These are phyloP conservation scores for Naso thynnoides DNA, from an alignment of 2,797 vertebrate species.

Conservation along the genomic window DNA sequence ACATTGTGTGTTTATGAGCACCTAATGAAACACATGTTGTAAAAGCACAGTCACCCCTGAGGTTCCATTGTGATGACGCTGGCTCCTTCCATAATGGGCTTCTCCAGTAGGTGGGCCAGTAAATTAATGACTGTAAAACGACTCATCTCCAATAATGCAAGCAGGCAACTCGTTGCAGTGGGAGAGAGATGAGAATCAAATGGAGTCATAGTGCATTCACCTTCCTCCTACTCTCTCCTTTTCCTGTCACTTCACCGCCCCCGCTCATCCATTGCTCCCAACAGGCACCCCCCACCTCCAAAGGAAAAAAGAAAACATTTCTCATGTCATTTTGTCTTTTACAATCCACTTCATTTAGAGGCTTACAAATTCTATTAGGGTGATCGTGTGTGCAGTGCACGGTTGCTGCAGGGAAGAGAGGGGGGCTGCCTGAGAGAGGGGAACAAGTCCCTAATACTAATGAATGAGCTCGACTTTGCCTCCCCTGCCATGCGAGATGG, in stretches of 20 bases:
- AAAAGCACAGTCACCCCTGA: constrained; percentile 60
- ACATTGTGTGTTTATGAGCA: constrained; percentile 56
- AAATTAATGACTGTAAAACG: constrained; percentile 76
- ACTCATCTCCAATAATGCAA: constrained; percentile 73
- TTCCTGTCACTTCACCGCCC: constrained; percentile 39
- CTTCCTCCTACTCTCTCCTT: constrained; percentile 23
- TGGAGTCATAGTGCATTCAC: constrained; percentile 41
- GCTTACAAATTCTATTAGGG: constrained; percentile 72
- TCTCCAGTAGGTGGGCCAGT: constrained; percentile 50
- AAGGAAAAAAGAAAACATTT: neutral
- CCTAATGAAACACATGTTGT: constrained; percentile 65
- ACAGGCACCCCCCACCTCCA: constrained; percentile 14
- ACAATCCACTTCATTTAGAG: constrained; percentile 71
- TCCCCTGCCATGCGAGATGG: constrained; percentile 72
- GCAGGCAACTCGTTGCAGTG: constrained; percentile 38
- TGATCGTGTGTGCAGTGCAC: constrained; percentile 54
- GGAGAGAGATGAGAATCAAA: constrained; percentile 60
- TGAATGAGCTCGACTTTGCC: constrained; percentile 77
- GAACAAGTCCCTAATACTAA: constrained; percentile 76
- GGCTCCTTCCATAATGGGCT: constrained; percentile 63
- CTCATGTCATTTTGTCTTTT: constrained; percentile 63
- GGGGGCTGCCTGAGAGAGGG: constrained; percentile 22
- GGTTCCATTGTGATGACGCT: constrained; percentile 58
- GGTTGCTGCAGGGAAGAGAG: constrained; percentile 50
- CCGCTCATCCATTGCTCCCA: constrained; percentile 17